Conservation (phyloP, 2,797 vertebrate genomes). For the Eulemur rubriventer region DNA sequence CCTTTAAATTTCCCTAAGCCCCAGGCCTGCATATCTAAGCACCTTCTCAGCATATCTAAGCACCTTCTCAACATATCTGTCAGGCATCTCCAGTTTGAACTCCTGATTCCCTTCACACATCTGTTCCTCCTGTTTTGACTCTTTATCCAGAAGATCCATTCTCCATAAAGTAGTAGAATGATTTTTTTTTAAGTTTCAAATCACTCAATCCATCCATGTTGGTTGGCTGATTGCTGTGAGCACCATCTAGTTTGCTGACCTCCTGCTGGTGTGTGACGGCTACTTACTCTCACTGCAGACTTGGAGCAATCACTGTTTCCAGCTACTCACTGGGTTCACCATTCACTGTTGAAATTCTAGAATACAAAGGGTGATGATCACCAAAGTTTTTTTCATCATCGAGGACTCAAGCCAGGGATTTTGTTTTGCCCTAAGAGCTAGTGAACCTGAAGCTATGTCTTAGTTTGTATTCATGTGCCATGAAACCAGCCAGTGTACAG, state of each 20-base stretch:
- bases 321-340: background rate
- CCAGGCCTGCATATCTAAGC: background rate
- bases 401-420: background rate
- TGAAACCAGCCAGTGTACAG: background rate
- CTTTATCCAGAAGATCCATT: background rate
- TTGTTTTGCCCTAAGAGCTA: background rate
- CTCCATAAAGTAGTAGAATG: background rate
- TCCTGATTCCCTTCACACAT: background rate
- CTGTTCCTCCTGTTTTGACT: background rate
- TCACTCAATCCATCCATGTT: background rate
- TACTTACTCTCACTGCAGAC: background rate
- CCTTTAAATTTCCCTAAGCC: background rate
- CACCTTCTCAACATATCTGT: background rate
- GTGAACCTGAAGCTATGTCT: background rate
- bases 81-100: background rate
- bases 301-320: background rate
- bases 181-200: background rate
- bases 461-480: background rate
- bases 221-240: background rate
- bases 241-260: background rate
- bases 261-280: background rate
- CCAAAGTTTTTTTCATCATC: background rate
- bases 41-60: background rate
- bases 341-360: slow-evolving; percentile 12
- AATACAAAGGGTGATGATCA: background rate